Evolutionary conservation across 1,140 invertebrate species (phyloP).

Genomic region (Cotesia glomerata): DNA sequence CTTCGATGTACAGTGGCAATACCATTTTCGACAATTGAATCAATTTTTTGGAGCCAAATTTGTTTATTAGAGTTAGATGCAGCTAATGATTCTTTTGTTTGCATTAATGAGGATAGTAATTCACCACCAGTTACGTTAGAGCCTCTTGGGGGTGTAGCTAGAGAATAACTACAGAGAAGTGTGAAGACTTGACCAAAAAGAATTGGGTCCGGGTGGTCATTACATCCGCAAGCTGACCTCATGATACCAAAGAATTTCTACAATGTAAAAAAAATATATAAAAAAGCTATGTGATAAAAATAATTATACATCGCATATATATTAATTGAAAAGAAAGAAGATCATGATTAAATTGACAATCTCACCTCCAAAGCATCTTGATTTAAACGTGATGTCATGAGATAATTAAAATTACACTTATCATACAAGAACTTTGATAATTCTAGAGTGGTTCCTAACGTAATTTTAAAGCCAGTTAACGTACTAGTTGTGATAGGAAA

Average conservation of each 20-base stretch:
- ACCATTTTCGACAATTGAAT: no score
- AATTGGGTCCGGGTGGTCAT: background rate
- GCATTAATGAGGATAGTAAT: no score
- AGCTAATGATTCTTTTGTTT: no score
- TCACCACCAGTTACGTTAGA: slow-evolving; percentile 1
- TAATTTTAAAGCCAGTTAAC: slow-evolving; percentile 7
- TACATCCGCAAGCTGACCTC: slow-evolving; percentile 16
- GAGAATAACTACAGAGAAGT: background rate
- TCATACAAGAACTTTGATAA: slow-evolving; percentile 9
- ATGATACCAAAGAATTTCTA: background rate
- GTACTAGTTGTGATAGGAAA: slow-evolving; percentile 10
- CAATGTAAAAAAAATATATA: background rate
- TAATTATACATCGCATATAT: no score
- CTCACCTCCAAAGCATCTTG: slow-evolving; percentile 25
- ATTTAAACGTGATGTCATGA: slow-evolving; percentile 23
- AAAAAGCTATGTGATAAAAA: no score
- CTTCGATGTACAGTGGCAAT: no score
- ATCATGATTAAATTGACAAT: background rate
- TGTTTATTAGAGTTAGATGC: no score
- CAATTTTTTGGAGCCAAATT: no score
- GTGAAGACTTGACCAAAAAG: slow-evolving; percentile 16
- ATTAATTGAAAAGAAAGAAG: no score
- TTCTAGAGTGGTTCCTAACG: slow-evolving; percentile 15
- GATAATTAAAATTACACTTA: slow-evolving; percentile 12
- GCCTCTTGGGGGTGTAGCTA: slow-evolving; percentile 9